Percentiles rank a stretch among this genome's conserved stretches.
phyloP scores from a whole-genome alignment of 2,113 vertebrate genomes.

The Asarcornis scutulata region DNA sequence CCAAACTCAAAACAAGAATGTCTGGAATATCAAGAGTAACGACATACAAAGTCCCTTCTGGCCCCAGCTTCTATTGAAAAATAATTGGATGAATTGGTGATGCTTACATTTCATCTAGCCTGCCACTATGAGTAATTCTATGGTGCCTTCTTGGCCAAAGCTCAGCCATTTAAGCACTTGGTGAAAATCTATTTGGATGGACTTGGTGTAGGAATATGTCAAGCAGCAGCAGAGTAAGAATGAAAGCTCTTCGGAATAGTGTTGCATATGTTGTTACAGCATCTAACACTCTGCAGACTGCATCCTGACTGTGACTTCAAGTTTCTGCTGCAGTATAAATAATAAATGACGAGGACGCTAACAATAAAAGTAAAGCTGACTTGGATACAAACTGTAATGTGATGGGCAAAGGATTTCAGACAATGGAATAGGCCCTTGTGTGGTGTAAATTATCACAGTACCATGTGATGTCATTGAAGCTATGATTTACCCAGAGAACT shows the following conservation, averaged over 20 bases:
- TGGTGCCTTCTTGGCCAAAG: slow-evolving; percentile 32
- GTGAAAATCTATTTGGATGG: slow-evolving; percentile 41
- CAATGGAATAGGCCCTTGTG: neutral
- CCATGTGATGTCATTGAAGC: neutral
- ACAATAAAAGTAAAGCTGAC: neutral
- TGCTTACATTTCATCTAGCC: slow-evolving; percentile 61
- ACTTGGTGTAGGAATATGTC: neutral
- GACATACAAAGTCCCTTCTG: slow-evolving; percentile 44
- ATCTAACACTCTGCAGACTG: neutral
- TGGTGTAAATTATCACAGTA: neutral
- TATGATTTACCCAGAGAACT: neutral
- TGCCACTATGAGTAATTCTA: slow-evolving; percentile 48
- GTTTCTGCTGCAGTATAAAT: neutral
- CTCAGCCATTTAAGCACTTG: slow-evolving; percentile 17
- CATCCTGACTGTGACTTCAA: neutral
- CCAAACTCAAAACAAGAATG: slow-evolving; percentile 43
- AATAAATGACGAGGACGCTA: neutral
- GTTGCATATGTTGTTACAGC: neutral
- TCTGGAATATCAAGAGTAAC: slow-evolving; percentile 65
- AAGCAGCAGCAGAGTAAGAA: neutral
- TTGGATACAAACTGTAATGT: neutral
- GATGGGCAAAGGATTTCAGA: slow-evolving; percentile 1
- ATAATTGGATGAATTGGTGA: slow-evolving; percentile 64
- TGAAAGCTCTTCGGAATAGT: neutral
- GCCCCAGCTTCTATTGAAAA: slow-evolving; percentile 46